Percentiles rank a stretch among this genome's conserved stretches.
These are phyloP conservation scores for Protosalanx chinensis DNA, from an alignment of 2,797 vertebrate species.

Conservation along the genomic window DNA sequence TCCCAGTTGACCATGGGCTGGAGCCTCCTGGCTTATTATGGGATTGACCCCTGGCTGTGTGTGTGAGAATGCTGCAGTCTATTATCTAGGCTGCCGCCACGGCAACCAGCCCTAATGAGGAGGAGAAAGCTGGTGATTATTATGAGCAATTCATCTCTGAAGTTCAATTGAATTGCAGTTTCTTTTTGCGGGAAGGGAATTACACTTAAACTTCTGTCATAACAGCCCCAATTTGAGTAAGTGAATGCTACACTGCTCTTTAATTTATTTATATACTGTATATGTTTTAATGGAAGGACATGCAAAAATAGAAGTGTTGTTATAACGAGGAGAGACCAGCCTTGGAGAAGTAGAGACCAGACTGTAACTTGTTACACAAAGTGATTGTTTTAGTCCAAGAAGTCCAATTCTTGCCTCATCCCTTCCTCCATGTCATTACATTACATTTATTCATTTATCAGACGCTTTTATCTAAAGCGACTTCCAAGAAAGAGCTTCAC, in stretches of 20 bases:
- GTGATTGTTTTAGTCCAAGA: too few relatives aligned
- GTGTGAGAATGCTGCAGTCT: constrained; percentile 2
- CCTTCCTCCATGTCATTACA: too few relatives aligned
- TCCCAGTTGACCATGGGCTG: constrained; percentile 4
- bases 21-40: constrained; percentile 28
- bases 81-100: constrained; percentile 8
- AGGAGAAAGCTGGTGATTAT: constrained; percentile 23
- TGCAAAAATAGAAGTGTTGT: too few relatives aligned
- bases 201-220: constrained; percentile 5
- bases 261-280: too few relatives aligned
- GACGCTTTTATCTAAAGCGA: too few relatives aligned
- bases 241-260: background rate
- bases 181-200: background rate
- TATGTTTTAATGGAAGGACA: too few relatives aligned
- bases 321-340: too few relatives aligned
- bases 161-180: constrained; percentile 21
- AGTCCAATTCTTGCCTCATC: too few relatives aligned
- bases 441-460: too few relatives aligned
- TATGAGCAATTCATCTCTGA: constrained; percentile 24
- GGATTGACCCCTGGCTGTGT: constrained; percentile 26
- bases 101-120: constrained; percentile 20
- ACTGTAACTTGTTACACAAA: too few relatives aligned
- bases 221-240: constrained; percentile 17
- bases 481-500: too few relatives aligned
- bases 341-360: too few relatives aligned